A percentile compares a stretch with the other conserved stretches of the same genome.
Evolutionary conservation across 2,888 invertebrate genomes (phyloP).

Genomic region (Poecilobothrus nobilitatus): DNA sequence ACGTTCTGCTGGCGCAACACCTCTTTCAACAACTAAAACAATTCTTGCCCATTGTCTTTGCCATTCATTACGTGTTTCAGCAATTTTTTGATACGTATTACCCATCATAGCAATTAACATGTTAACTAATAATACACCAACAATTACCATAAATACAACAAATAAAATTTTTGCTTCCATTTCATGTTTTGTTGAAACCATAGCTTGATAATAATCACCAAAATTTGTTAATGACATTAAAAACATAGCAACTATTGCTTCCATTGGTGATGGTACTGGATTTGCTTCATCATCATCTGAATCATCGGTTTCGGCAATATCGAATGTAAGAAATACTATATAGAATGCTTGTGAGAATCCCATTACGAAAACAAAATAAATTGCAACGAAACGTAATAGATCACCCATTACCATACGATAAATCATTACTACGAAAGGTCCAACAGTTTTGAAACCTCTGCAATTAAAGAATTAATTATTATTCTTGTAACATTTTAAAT

Average conservation of each 20-base stretch:
- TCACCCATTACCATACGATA: conserved; percentile 98
- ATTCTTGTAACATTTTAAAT: not conserved
- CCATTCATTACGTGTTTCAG: conserved; percentile 96
- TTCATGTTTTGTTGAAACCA: conserved; percentile 81
- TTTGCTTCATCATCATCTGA: conserved; percentile 75
- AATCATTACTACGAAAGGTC: conserved; percentile 99
- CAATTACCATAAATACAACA: conserved; percentile 95
- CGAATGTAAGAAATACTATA: conserved; percentile 81
- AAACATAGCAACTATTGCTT: conserved; percentile 96
- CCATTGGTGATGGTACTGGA: conserved; percentile 85
- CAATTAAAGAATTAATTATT: conserved; percentile 28
- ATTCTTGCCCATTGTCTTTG: conserved; percentile 97
- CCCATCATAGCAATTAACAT: conserved; percentile 99
- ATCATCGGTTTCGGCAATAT: conserved; percentile 73
- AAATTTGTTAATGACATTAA: conserved; percentile 97
- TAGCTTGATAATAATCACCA: conserved; percentile 86
- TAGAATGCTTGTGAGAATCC: conserved; percentile 96
- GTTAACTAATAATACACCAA: conserved; percentile 88
- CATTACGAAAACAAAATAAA: conserved; percentile 94
- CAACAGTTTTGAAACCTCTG: conserved; percentile 95
- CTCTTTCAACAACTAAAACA: conserved; percentile 91
- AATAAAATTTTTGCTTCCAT: conserved; percentile 85
- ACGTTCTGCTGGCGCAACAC: conserved; percentile 84
- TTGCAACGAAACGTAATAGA: conserved; percentile 86
- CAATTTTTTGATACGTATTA: conserved; percentile 96